Evolutionary conservation across 2,113 vertebrate genomes (phyloP), one percentile per base, ranked within the genome.

Genomic region (Bubo blakistoni): DNA sequence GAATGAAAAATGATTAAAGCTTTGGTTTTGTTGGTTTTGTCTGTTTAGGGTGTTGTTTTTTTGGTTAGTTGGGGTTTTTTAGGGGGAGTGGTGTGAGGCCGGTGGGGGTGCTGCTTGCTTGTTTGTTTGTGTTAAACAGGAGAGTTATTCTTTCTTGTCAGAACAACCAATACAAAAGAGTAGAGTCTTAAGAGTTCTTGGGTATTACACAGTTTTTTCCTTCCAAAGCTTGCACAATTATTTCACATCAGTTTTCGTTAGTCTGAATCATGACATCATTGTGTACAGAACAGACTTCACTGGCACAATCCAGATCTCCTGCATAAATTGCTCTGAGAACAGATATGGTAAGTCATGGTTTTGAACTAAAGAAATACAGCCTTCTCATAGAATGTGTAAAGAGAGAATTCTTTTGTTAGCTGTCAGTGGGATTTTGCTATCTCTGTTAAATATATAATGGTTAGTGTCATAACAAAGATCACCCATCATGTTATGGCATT

Each of bases 381-480:
- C 79, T 92, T 92, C 91, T 89, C 87, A 76, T 26, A 70, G 83
- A 95, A 95, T 19, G 65, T 55, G 21, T 91, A 97, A 92, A 95
- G 95, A 96, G 91, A 86, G 84, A 94, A 92, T 97, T 97, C 91
- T 94, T 97, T 97, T 97, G 92, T 96, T 96, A 96, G 94, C 96
- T 97, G 96, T 95, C 97, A 97, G 86, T 76, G 78, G 85, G 93
- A 97, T 97, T 97, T 95, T 97, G 87, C 97, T 94, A 63, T 95
- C 87, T 96, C 94, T 97, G 90, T 97, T 97, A 97, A 97, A 98
- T 97, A 92, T 93, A 94, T 96, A 98, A 98, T 97, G 91, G 95
- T 92, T 96, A 96, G 94, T 97, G 97, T 97, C 96, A 97, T 94
- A 97, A 97, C 81, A 92, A 97, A 96, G 94, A 98, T 97, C 92